Evolutionary conservation across 2,888 invertebrate species (phyloP), one percentile per base, ranked within the genome.

Genomic region (Drosophila aldrichi): DNA sequence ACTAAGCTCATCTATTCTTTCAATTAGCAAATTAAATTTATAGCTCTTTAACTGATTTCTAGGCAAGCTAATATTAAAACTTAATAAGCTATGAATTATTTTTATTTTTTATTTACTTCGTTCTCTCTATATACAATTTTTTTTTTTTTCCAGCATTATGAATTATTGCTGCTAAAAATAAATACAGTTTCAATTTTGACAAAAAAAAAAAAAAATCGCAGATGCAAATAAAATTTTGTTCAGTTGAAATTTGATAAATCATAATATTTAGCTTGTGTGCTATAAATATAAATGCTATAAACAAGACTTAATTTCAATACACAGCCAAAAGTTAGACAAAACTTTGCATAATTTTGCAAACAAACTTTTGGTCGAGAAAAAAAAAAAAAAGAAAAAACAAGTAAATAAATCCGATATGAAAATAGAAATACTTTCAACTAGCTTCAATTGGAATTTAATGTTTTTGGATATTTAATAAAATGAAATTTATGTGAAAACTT

Each of bases 301-400:
- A 46, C 44, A 38, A 43, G 22, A 56, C 72, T 71, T 41, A 66
- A 66, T 56, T 65, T 66, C 40, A 41, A 41, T 54, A 9, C 14
- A n/a, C 14, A 55, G n/a, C 16, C n/a, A 12, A 70, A 77, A 65
- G 29, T 65, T 61, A 49, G 29, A 40, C 3, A 49, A 34, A 49
- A 34, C 6, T 34, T 49, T 10, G 18, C 48, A 32, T 32, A 32
- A 32, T 46, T 57, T 29, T 43, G 16, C 16, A 16, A 41, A 16
- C 25, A 67, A 68, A 52, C 18, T 65, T 57, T 40, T 43, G 18
- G 29, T 8, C 25, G 25, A 25, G 9, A 29, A 29, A 29, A 29
- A n/a, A n/a, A n/a, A n/a, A n/a, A n/a, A n/a, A n/a, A n/a, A n/a
- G n/a, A n/a, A n/a, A n/a, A n/a, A n/a, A n/a, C n/a, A n/a, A 29